These are phyloP conservation scores for Pseudopipra pipra DNA, from an alignment of 2,113 vertebrate species.

Conservation along the genomic window DNA sequence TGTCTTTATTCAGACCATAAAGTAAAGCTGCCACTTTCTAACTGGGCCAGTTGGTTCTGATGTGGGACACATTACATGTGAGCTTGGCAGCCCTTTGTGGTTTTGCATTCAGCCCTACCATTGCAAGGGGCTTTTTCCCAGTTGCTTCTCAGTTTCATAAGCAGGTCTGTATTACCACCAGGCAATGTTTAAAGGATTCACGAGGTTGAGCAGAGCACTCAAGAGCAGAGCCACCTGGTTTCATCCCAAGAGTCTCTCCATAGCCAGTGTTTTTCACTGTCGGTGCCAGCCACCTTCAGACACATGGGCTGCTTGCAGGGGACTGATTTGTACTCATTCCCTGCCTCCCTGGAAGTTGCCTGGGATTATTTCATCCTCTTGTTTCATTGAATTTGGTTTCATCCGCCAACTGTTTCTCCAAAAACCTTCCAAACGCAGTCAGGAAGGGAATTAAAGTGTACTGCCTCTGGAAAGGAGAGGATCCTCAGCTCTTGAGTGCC, in stretches of 20 bases:
- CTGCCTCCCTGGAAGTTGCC: background rate
- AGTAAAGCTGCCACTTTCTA: background rate
- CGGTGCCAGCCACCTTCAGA: background rate
- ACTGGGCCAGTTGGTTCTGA: background rate
- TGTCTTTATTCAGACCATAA: background rate
- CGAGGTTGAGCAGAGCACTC: background rate
- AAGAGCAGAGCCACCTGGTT: background rate
- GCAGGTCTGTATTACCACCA: background rate
- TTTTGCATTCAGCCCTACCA: background rate
- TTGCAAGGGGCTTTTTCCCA: background rate
- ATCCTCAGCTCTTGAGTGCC: background rate
- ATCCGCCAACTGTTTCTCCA: background rate
- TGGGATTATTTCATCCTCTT: background rate
- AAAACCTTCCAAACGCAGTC: background rate
- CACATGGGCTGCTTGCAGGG: background rate
- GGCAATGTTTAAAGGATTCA: background rate
- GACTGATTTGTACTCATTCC: background rate
- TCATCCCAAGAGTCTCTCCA: background rate
- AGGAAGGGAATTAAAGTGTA: background rate
- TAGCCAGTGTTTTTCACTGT: accelerated
- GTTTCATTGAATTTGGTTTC: background rate
- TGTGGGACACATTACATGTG: accelerated
- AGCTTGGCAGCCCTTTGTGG: background rate
- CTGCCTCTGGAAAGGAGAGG: background rate
- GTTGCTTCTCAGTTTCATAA: background rate